Percentiles rank a stretch among this genome's conserved stretches.
These are phyloP conservation scores for Drosophila athabasca DNA, from an alignment of 1,140 invertebrate species.

Conservation along the genomic window DNA sequence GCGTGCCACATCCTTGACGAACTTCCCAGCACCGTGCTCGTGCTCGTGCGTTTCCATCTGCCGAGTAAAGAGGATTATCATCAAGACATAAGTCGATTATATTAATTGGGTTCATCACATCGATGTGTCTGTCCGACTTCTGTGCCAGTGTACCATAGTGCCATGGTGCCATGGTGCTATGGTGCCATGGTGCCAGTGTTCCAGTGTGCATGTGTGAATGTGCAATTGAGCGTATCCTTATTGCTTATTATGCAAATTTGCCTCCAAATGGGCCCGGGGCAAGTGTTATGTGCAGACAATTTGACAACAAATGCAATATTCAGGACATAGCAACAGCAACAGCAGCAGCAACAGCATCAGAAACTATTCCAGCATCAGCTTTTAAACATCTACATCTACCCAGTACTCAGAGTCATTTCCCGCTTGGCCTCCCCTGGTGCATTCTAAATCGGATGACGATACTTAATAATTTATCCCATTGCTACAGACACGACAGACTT, in stretches of 20 bases:
- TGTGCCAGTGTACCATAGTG: too few relatives aligned
- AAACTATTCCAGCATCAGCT: neutral
- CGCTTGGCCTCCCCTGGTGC: constrained; percentile 21
- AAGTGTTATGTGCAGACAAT: constrained; percentile 18
- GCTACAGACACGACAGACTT: constrained; percentile 40
- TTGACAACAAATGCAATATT: neutral
- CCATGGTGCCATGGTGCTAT: too few relatives aligned
- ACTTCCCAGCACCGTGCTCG: constrained; percentile 58
- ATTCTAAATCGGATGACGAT: constrained; percentile 51
- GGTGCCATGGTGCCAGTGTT: too few relatives aligned
- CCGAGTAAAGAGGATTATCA: constrained; percentile 18
- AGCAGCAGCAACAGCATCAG: neutral
- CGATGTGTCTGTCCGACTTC: too few relatives aligned
- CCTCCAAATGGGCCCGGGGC: neutral
- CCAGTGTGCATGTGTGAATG: constrained; percentile 16
- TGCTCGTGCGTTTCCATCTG: constrained; percentile 84
- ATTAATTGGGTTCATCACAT: constrained; percentile 4
- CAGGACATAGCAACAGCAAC: neutral
- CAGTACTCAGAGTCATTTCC: neutral
- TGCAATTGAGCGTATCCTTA: constrained; percentile 38
- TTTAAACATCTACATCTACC: neutral
- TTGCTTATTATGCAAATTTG: constrained; percentile 44
- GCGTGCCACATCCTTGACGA: constrained; percentile 70
- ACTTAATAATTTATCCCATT: constrained; percentile 51
- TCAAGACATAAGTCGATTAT: too few relatives aligned